These are phyloP conservation scores for Abrostola tripartita DNA, from an alignment of 2,888 invertebrate species.

Conservation along the genomic window DNA sequence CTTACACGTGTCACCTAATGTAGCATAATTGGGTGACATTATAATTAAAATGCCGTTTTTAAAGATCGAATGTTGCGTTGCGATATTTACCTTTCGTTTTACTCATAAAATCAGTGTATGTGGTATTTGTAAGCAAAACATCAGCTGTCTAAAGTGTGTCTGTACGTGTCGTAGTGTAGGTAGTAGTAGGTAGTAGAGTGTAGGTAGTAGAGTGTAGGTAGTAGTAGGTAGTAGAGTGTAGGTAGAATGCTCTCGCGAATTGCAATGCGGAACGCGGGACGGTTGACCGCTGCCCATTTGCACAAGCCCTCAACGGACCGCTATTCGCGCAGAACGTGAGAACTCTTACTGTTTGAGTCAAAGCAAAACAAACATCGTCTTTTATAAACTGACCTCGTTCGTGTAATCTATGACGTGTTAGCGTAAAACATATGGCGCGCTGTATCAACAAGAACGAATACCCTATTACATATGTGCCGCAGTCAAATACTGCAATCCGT, in stretches of 20 bases:
- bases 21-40: no score
- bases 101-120: no score
- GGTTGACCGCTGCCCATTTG: constrained; percentile 3
- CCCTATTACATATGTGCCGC: constrained; percentile 23
- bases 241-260: neutral
- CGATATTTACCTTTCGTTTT: no score
- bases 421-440: constrained; percentile 57
- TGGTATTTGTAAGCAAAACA: no score
- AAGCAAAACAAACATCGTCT: constrained; percentile 64
- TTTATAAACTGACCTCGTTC: constrained; percentile 70
- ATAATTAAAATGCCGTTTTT: no score
- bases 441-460: constrained; percentile 26
- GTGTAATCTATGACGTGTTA: constrained; percentile 51
- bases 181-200: no score
- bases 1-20: no score
- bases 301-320: constrained; percentile 5
- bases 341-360: constrained; percentile 55
- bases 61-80: no score
- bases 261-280: neutral
- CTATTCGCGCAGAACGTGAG: constrained; percentile 62
- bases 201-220: no score
- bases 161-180: no score
- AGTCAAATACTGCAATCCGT: neutral
- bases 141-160: no score
- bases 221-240: no score